Evolutionary conservation across 2,888 invertebrate genomes (phyloP), one percentile per base, ranked within the genome.

Genomic region (Drosophila trichaetosa): DNA sequence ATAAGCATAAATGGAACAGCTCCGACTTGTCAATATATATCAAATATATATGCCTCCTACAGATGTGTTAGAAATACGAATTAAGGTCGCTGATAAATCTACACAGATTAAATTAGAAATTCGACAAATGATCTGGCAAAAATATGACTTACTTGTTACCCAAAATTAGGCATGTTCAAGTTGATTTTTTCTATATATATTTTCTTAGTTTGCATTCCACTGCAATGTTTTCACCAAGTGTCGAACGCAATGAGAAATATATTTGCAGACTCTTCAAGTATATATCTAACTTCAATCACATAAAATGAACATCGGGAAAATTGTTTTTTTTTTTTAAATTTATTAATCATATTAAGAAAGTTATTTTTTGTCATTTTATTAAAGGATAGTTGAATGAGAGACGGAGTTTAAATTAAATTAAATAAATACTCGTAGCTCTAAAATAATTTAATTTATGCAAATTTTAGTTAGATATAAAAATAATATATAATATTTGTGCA

Each of bases 1-100:
- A n/a, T 42, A 42, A 5, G 11, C 5, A 42, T 42, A 0, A 16
- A 46, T 46, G 3, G 4, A 21, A 4, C 21, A 7, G 2, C 4
- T 21, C 2, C 21, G 21, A 46, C 13, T 4, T 21, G 21, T 16
- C 21, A 7, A 4, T 21, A 46, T 46, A 21, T 21, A 13, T 13
- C 13, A 21, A 3, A 46, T 46, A 13, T 18, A 18, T 13, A 46
- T 13, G n/a, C n/a, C n/a, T n/a, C 6, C 8, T n/a, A n/a, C n/a
- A 42, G 2, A 80, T 68, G 38, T 48, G 56, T 58, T 27, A 54
- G 29, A 54, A 51, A 54, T 34, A 24, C 27, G 38, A 65, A 70
- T 38, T 53, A 16, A 29, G 11, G 33, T 33, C 61, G 21, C 13
- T 27, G 24, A 52, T 40, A 11, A 64, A 46, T 46, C 27, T n/a